A percentile compares a stretch with the other conserved stretches of the same genome.
Conservation (phyloP, 1,140 invertebrate species). For the Zaprionus ghesquierei region DNA sequence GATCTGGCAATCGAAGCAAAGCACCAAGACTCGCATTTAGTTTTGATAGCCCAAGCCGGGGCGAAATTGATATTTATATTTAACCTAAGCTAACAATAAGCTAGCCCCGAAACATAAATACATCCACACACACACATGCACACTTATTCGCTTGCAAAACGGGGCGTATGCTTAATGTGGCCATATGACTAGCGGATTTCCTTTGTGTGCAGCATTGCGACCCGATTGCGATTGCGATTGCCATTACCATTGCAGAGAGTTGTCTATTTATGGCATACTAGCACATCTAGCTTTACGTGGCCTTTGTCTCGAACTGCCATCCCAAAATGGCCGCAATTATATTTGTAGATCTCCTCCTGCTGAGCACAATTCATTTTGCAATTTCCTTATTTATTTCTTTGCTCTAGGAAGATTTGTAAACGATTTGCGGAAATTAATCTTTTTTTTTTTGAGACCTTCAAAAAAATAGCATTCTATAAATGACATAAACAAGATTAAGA, state of each 20-base stretch:
- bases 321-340: not conserved
- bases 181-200: constrained; percentile 64
- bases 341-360: not conserved
- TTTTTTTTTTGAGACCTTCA: too few relatives aligned
- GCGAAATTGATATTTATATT: constrained; percentile 78
- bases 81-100: constrained; percentile 74
- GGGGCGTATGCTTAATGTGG: constrained; percentile 69
- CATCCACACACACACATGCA: constrained; percentile 1
- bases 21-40: constrained; percentile 64
- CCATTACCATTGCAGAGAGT: too few relatives aligned
- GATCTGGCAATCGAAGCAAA: constrained; percentile 66
- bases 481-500: too few relatives aligned
- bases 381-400: not conserved
- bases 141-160: constrained; percentile 23
- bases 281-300: not conserved
- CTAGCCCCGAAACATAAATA: constrained; percentile 36
- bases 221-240: constrained; percentile 1
- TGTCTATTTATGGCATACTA: constrained; percentile 10
- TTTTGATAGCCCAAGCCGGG: constrained; percentile 49
- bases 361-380: not conserved
- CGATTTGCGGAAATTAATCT: not conserved
- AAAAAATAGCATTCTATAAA: too few relatives aligned
- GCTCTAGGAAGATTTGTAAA: not conserved
- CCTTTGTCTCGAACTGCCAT: not conserved
- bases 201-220: constrained; percentile 43